Percentiles rank a stretch among this genome's conserved stretches.
Conservation (phyloP, 92 coral and sea anemone genomes). For the Phenganax subtilis region DNA sequence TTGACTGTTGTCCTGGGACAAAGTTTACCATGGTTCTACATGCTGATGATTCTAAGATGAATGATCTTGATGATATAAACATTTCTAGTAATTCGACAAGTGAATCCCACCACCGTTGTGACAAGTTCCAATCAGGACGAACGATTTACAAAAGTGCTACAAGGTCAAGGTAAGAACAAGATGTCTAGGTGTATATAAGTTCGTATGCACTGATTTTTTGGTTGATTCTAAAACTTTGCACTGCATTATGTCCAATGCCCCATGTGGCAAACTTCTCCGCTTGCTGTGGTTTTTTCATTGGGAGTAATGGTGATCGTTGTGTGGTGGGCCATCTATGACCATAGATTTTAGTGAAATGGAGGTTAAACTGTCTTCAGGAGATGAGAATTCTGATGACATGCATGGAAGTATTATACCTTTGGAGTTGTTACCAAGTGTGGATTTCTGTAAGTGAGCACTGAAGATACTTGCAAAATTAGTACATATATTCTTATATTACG, state of each 20-base stretch:
- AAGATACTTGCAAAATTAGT: background rate
- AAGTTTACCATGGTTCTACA: no score
- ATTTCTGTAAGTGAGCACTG: slow-evolving; percentile 65
- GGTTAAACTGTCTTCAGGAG: slow-evolving; percentile 37
- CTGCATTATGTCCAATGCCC: no score
- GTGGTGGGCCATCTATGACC: no score
- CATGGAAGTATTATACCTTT: slow-evolving; percentile 55
- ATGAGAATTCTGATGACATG: slow-evolving; percentile 72
- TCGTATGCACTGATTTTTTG: no score
- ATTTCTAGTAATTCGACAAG: slow-evolving; percentile 69
- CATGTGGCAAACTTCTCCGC: no score
- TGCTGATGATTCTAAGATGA: no score
- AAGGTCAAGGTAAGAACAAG: slow-evolving; percentile 67
- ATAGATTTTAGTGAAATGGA: no score
- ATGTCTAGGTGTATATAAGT: background rate
- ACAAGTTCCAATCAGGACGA: slow-evolving; percentile 96
- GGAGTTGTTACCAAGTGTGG: slow-evolving; percentile 82
- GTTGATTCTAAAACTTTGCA: no score
- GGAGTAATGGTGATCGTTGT: no score
- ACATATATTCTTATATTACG: no score
- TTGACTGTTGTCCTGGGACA: no score
- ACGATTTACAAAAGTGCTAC: slow-evolving; percentile 60
- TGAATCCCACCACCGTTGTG: slow-evolving; percentile 68
- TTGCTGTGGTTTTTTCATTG: no score
- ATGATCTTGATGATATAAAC: background rate